A percentile compares a stretch with the other conserved stretches of the same genome.
These are phyloP conservation scores for Tuta absoluta DNA, from an alignment of 2,888 invertebrate genomes.

Conservation along the genomic window DNA sequence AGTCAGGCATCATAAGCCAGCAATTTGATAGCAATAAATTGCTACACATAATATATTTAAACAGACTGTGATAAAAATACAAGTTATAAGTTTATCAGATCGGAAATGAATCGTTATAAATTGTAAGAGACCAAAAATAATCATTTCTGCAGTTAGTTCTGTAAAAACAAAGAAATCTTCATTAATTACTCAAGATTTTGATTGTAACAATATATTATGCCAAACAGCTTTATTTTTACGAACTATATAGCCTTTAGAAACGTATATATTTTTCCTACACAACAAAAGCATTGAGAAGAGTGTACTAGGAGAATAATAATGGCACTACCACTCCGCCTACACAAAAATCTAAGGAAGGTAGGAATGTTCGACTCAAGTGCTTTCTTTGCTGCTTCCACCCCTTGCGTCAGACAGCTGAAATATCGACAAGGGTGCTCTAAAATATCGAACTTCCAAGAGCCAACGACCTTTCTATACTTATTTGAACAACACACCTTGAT, in stretches of 20 bases:
- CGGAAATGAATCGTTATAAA: no score
- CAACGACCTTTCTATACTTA: conserved; percentile 53
- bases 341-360: conserved; percentile 19
- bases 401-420: conserved; percentile 47
- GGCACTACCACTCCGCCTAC: background rate
- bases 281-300: background rate
- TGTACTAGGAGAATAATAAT: conserved; percentile 8
- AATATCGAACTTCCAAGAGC: conserved; percentile 60
- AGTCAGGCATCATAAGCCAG: background rate
- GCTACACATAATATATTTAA: no score
- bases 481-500: conserved; percentile 71
- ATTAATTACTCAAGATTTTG: no score
- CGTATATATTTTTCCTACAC: background rate
- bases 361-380: conserved; percentile 16
- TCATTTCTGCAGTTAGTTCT: no score
- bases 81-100: no score
- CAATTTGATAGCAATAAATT: no score
- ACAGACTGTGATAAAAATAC: no score
- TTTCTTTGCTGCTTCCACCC: conserved; percentile 25
- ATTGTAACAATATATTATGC: no score
- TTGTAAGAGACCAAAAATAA: no score
- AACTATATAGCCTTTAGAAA: background rate
- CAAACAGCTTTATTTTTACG: no score
- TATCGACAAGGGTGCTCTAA: conserved; percentile 56
- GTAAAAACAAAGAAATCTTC: no score